Conservation (phyloP, 2,113 vertebrate species). For the Poecilia latipinna region DNA sequence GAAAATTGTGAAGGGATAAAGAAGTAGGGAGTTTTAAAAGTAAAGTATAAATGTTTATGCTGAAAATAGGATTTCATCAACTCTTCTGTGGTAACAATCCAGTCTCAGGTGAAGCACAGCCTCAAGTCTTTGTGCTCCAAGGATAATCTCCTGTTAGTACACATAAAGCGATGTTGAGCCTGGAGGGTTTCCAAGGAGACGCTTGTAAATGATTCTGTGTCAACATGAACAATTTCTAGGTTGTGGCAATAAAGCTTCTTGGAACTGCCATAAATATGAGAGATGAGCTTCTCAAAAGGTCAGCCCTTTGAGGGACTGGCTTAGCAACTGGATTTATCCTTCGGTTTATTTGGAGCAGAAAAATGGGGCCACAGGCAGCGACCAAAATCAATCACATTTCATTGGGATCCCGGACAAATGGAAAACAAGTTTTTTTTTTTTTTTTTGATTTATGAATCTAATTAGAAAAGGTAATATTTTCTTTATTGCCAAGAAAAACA, state of each 20-base stretch:
- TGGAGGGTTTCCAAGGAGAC: constrained; percentile 47
- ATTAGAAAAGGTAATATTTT: not conserved
- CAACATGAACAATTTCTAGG: constrained; percentile 70
- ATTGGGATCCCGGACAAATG: constrained; percentile 58
- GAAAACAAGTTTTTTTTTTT: constrained; percentile 21
- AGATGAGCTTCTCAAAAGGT: constrained; percentile 77
- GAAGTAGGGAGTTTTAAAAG: too few relatives aligned
- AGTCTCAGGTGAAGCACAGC: constrained; percentile 45
- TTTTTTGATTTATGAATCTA: constrained; percentile 24
- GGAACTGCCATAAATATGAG: constrained; percentile 68
- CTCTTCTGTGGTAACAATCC: constrained; percentile 25
- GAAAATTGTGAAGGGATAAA: too few relatives aligned
- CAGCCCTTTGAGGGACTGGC: constrained; percentile 68
- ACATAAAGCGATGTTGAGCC: constrained; percentile 62
- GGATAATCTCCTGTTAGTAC: constrained; percentile 57
- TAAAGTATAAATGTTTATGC: constrained; percentile 27
- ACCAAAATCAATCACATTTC: constrained; percentile 65
- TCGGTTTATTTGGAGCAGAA: constrained; percentile 76
- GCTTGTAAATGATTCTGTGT: constrained; percentile 73
- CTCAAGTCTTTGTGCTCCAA: constrained; percentile 55
- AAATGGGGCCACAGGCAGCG: constrained; percentile 59
- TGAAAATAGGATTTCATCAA: not conserved
- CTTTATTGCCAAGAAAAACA: not conserved
- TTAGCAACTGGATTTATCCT: constrained; percentile 72
- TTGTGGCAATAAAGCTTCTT: constrained; percentile 70